Evolutionary conservation across 1,140 invertebrate genomes (phyloP).

Genomic region (Drosophila jambulina): DNA sequence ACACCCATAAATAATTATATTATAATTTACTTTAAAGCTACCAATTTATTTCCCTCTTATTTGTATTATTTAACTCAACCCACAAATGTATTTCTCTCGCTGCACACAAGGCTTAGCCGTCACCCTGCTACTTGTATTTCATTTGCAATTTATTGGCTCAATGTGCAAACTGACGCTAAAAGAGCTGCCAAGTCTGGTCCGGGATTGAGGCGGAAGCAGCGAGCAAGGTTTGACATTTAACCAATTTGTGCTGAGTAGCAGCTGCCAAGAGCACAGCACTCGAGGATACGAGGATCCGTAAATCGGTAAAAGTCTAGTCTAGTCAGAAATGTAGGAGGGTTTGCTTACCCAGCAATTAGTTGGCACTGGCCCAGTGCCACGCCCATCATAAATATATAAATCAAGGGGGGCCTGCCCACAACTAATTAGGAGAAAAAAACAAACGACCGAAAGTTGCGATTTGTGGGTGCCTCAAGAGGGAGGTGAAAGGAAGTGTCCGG

Average conservation of each 20-base stretch:
- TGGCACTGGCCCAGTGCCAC: conserved; percentile 43
- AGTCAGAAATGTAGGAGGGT: not conserved
- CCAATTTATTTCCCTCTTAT: not conserved
- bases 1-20: too few species aligned
- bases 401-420: conserved; percentile 49
- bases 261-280: conserved; percentile 32
- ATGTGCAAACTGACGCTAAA: conserved; percentile 44
- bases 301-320: not conserved
- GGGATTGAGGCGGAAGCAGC: conserved; percentile 18
- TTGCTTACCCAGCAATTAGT: conserved; percentile 46
- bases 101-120: conserved; percentile 1
- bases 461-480: conserved; percentile 35
- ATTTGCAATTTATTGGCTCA: conserved; percentile 64
- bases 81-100: not conserved
- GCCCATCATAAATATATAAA: conserved; percentile 57
- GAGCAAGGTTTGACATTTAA: conserved; percentile 47
- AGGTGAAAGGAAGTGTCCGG: not conserved
- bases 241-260: conserved; percentile 43
- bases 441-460: conserved; percentile 38
- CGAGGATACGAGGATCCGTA: not conserved
- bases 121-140: conserved; percentile 39
- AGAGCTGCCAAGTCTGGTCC: conserved; percentile 35
- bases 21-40: too few species aligned
- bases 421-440: conserved; percentile 41
- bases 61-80: not conserved